Evolutionary conservation across 2,888 invertebrate species (phyloP).

Genomic region (Monopis laevigella): DNA sequence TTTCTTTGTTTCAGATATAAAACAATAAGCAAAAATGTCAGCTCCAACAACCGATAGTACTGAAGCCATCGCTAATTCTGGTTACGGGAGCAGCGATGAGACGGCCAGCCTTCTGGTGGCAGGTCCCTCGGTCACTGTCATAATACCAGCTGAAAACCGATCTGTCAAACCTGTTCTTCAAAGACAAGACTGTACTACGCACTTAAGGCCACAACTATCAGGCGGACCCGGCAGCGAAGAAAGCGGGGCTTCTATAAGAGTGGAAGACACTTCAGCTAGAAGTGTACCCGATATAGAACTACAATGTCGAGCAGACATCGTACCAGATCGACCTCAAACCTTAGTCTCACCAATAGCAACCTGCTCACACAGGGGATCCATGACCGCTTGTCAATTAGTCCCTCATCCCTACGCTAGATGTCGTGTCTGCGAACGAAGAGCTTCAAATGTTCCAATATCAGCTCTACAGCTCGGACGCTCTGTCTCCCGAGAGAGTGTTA

Average conservation of each 20-base stretch:
- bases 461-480: constrained; percentile 83
- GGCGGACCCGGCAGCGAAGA: constrained; percentile 82
- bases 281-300: constrained; percentile 86
- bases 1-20: constrained; percentile 39
- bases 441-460: constrained; percentile 82
- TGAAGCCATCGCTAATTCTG: constrained; percentile 69
- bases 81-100: constrained; percentile 82
- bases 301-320: constrained; percentile 71
- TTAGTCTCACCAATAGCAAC: constrained; percentile 66
- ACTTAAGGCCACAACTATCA: constrained; percentile 76
- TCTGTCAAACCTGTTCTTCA: constrained; percentile 82
- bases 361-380: constrained; percentile 70
- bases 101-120: constrained; percentile 81
- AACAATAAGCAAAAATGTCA: constrained; percentile 39
- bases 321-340: constrained; percentile 61
- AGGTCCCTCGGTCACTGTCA: constrained; percentile 65
- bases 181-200: constrained; percentile 87
- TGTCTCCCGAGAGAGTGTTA: constrained; percentile 83
- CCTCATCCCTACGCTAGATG: constrained; percentile 72
- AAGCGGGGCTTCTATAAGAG: constrained; percentile 66
- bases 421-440: constrained; percentile 79
- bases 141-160: constrained; percentile 52
- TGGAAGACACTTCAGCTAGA: constrained; percentile 75
- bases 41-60: constrained; percentile 61
- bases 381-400: constrained; percentile 73